Evolutionary conservation across 2,797 vertebrate genomes (phyloP), one percentile per base, ranked within the genome.

Genomic region (Sebastes wilsoni): DNA sequence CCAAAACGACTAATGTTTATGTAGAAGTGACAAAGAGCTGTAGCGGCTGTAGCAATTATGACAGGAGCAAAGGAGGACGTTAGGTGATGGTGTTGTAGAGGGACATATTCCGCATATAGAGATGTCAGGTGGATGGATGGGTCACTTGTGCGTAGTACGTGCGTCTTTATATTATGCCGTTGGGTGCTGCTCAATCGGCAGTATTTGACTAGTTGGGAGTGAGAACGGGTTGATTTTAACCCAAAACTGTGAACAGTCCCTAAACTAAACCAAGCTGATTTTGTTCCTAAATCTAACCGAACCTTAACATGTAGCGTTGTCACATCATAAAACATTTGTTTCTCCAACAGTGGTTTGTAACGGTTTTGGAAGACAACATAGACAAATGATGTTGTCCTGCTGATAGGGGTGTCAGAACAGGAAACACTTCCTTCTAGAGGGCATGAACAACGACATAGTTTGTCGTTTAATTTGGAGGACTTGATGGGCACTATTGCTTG

Each of bases 401-500:
- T 46, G 42, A 46, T 20, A 52, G 49, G 1, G 49, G 49, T n/a
- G 49, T 52, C 49, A 52, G 49, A 52, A n/a, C 20, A 52, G 20
- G 49, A 52, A 52, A 52, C 49, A 52, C 20, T 52, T 10, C 16
- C 42, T 46, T 46, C 38, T 46, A 46, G 20, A 52, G 49, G 8
- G 20, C 49, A 52, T 52, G 49, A n/a, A 52, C 18, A 52, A 52
- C 8, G 0, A 52, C 20, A 2, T 46, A 46, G 42, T 46, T 46
- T 8, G 42, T 46, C 16, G 7, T 46, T 46, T 46, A 46, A 46
- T 46, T 46, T 52, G 0, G 49, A 52, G 20, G 49, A 52, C 49
- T n/a, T 52, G 8, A 0, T n/a, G 0, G 0, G 16, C 42, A 46
- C 0, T 46, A 16, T 2, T 27, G 22, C 13, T 5, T 64, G 12